A percentile compares a stretch with the other conserved stretches of the same genome.
phyloP scores from a whole-genome alignment of 2,113 vertebrate species.

The Benitochromis conjunctus region DNA sequence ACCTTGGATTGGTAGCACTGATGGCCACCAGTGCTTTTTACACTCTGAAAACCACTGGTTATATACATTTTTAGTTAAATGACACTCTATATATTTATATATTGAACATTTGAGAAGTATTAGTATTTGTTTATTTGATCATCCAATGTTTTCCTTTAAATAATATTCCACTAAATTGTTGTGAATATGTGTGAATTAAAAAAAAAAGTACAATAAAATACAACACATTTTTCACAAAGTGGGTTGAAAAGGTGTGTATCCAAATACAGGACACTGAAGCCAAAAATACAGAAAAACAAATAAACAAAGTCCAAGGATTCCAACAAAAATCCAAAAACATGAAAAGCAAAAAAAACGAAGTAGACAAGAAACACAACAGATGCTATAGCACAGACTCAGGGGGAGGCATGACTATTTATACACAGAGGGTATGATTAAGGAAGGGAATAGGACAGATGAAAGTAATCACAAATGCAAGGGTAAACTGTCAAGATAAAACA shows the following conservation, averaged over 20 bases:
- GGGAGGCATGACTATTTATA: not conserved
- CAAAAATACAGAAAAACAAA: not conserved
- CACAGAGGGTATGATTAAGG: not conserved
- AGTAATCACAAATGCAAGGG: not conserved
- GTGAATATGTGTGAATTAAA: not conserved
- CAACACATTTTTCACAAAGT: not conserved
- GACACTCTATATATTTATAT: not conserved
- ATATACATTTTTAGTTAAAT: not conserved
- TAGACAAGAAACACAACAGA: not conserved
- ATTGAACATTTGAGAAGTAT: not conserved
- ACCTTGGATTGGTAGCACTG: not conserved
- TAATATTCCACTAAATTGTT: not conserved
- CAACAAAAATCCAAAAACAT: not conserved
- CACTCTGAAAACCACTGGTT: not conserved
- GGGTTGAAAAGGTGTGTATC: not conserved
- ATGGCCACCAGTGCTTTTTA: not conserved
- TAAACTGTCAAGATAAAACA: not conserved
- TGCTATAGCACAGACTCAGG: not conserved
- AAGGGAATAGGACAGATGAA: not conserved
- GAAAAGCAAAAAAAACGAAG: not conserved
- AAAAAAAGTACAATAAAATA: not conserved
- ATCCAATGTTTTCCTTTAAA: not conserved
- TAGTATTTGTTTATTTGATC: not conserved
- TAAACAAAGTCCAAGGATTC: not conserved
- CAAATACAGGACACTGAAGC: not conserved